These are phyloP conservation scores for Crenuchus spilurus DNA, from an alignment of 2,797 vertebrate species.

Conservation along the genomic window DNA sequence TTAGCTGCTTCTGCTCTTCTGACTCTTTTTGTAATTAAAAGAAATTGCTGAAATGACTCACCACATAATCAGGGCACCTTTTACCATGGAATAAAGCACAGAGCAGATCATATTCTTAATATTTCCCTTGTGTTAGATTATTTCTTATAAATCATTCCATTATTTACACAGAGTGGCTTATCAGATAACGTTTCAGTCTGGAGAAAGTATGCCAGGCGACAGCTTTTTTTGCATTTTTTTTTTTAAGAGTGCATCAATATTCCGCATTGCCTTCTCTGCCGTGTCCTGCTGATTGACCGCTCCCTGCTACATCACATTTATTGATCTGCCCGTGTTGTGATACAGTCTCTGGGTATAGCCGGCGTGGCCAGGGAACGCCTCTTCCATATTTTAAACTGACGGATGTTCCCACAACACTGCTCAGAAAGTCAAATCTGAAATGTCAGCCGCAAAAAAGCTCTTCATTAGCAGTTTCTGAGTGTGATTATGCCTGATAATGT, in stretches of 20 bases:
- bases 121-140: neutral
- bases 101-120: neutral
- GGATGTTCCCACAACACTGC: neutral
- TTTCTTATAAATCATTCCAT: neutral
- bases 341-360: constrained; percentile 65
- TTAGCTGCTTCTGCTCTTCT: neutral
- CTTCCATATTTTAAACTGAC: constrained; percentile 22
- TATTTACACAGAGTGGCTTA: neutral
- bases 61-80: neutral
- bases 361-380: neutral
- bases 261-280: constrained; percentile 53
- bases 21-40: constrained; percentile 6
- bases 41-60: neutral
- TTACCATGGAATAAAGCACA: neutral
- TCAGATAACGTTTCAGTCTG: constrained; percentile 52
- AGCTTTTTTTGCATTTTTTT: constrained; percentile 61
- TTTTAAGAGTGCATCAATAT: constrained; percentile 75
- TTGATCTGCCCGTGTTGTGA: constrained; percentile 77
- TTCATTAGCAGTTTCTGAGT: constrained; percentile 7
- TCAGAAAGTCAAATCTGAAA: neutral
- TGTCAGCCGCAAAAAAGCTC: neutral
- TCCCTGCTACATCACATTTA: constrained; percentile 71
- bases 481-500: neutral
- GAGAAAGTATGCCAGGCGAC: constrained; percentile 71
- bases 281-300: constrained; percentile 64